These are phyloP conservation scores for Crotalus helleri DNA, from an alignment of 2,113 vertebrate genomes.

Conservation along the genomic window DNA sequence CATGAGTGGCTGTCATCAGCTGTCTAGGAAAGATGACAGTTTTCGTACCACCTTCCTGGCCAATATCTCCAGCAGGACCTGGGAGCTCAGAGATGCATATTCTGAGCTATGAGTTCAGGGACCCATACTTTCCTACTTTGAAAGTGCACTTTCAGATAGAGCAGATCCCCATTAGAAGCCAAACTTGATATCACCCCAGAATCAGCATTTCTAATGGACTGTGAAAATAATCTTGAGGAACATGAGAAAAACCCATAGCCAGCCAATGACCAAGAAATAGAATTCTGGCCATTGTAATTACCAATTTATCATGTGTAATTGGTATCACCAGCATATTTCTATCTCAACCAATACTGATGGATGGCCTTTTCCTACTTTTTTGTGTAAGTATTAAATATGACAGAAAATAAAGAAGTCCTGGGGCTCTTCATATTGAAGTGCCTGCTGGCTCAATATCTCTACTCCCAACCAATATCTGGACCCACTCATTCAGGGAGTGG, in stretches of 20 bases:
- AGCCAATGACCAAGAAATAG: not conserved
- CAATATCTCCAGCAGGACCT: not conserved
- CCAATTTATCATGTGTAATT: not conserved
- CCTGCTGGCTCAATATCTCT: not conserved
- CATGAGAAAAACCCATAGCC: not conserved
- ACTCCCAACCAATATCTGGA: not conserved
- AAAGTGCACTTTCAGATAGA: not conserved
- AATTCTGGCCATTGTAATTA: not conserved
- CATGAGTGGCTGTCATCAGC: not conserved
- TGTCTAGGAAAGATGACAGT: not conserved
- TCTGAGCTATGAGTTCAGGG: not conserved
- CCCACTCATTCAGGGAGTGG: not conserved
- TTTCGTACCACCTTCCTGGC: not conserved
- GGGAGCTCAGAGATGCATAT: not conserved
- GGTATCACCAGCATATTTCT: not conserved
- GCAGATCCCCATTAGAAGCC: not conserved
- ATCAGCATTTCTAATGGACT: not conserved
- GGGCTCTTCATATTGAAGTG: not conserved
- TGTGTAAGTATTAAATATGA: not conserved
- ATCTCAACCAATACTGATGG: not conserved
- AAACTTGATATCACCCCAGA: not conserved
- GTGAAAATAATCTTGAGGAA: not conserved
- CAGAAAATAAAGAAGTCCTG: not conserved
- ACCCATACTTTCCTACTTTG: not conserved
- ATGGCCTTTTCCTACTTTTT: not conserved